These are phyloP conservation scores for Opisthocomus hoazin DNA, from an alignment of 2,113 vertebrate species.

Conservation along the genomic window DNA sequence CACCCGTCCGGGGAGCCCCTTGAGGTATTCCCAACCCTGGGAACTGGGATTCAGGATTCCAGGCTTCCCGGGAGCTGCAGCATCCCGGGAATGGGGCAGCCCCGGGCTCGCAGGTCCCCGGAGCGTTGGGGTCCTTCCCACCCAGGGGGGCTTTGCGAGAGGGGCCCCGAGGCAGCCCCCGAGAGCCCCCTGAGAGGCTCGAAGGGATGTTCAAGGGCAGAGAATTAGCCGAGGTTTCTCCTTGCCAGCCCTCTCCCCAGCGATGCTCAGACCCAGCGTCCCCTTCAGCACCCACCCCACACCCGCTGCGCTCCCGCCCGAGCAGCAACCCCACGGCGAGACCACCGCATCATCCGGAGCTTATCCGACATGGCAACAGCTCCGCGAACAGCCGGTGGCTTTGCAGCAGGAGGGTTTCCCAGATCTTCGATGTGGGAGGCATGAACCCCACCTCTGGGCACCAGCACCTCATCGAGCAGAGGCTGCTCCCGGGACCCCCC, in stretches of 20 bases:
- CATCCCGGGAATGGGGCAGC: not conserved
- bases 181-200: too few species aligned
- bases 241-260: not conserved
- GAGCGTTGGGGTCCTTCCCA: not conserved
- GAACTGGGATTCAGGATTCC: too few species aligned
- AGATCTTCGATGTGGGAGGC: fast-evolving
- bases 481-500: not conserved
- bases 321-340: not conserved
- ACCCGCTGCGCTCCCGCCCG: not conserved
- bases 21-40: not conserved
- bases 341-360: not conserved
- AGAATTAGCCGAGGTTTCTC: not conserved
- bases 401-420: not conserved
- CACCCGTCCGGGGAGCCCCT: not conserved
- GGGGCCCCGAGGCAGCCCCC: not conserved
- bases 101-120: fast-evolving
- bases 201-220: not conserved
- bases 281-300: not conserved
- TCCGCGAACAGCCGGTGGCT: not conserved
- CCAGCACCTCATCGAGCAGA: not conserved
- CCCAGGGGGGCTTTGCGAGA: not conserved
- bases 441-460: not conserved
- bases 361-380: not conserved
- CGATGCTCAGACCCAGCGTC: fast-evolving
- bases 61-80: not conserved